These are phyloP conservation scores for Mamestra configurata DNA, from an alignment of 1,140 invertebrate genomes.

Conservation along the genomic window DNA sequence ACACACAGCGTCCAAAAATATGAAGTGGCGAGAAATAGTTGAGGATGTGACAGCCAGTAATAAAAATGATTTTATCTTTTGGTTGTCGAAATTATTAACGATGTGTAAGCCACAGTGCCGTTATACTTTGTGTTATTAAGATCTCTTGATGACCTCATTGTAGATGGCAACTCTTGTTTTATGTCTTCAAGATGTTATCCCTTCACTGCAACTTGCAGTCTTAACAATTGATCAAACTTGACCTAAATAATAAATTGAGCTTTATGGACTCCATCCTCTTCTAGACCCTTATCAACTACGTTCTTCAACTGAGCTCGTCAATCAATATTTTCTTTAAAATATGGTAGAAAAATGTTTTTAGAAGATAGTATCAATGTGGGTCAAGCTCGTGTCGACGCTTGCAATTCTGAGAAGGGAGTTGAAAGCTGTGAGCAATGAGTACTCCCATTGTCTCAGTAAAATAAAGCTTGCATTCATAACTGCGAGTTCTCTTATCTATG, in stretches of 20 bases:
- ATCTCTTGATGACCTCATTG: constrained; percentile 33
- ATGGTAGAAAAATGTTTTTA: not conserved
- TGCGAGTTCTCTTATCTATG: constrained; percentile 4
- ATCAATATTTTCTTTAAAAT: too few species aligned
- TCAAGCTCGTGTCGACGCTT: constrained; percentile 38
- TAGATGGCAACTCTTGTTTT: not conserved
- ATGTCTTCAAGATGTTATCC: not conserved
- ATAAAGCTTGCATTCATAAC: constrained; percentile 30
- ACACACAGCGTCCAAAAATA: constrained; percentile 1
- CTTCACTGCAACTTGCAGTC: not conserved
- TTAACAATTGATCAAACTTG: not conserved
- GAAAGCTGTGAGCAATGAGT: constrained; percentile 42
- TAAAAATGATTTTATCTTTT: constrained; percentile 30
- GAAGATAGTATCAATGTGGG: constrained; percentile 33
- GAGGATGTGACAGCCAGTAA: constrained; percentile 29
- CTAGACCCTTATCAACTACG: not conserved
- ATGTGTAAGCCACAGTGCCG: constrained; percentile 9
- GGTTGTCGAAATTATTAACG: constrained; percentile 9
- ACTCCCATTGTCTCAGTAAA: constrained; percentile 38
- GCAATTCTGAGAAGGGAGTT: constrained; percentile 45
- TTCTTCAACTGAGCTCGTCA: not conserved
- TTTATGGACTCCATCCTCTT: not conserved
- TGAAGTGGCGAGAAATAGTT: constrained; percentile 4
- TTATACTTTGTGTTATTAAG: constrained; percentile 29
- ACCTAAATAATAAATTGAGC: not conserved